Evolutionary conservation across 1,140 invertebrate genomes (phyloP).

Genomic region (Mylabris phalerata): DNA sequence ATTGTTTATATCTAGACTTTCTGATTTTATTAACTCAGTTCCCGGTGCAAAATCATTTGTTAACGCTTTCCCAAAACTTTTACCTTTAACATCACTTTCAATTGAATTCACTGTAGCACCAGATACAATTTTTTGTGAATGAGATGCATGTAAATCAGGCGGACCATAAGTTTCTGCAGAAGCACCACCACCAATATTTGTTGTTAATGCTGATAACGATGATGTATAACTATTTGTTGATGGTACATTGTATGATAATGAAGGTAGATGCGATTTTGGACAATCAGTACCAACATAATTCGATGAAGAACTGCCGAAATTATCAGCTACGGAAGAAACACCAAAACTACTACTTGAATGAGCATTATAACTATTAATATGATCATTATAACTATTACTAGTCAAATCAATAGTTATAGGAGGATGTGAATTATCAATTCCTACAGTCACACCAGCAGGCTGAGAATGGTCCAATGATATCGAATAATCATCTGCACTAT

Average conservation of each 20-base stretch:
- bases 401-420: constrained; percentile 27
- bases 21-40: constrained; percentile 37
- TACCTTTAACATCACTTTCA: constrained; percentile 25
- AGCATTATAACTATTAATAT: no score
- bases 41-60: constrained; percentile 33
- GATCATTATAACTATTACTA: no score
- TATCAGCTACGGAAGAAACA: not conserved
- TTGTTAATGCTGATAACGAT: constrained; percentile 30
- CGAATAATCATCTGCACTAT: constrained; percentile 18
- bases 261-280: constrained; percentile 32
- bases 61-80: constrained; percentile 36
- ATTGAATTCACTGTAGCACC: constrained; percentile 25
- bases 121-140: constrained; percentile 25
- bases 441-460: constrained; percentile 19
- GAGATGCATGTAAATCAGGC: constrained; percentile 21
- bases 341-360: not conserved
- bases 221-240: constrained; percentile 33
- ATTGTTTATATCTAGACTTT: constrained; percentile 45
- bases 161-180: constrained; percentile 18
- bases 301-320: constrained; percentile 1
- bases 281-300: constrained; percentile 12
- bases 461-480: constrained; percentile 21
- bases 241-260: constrained; percentile 35
- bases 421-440: constrained; percentile 27
- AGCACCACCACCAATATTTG: constrained; percentile 31